These are phyloP conservation scores for Lottia gigantea DNA, from an alignment of 2,888 invertebrate species.

Conservation along the genomic window DNA sequence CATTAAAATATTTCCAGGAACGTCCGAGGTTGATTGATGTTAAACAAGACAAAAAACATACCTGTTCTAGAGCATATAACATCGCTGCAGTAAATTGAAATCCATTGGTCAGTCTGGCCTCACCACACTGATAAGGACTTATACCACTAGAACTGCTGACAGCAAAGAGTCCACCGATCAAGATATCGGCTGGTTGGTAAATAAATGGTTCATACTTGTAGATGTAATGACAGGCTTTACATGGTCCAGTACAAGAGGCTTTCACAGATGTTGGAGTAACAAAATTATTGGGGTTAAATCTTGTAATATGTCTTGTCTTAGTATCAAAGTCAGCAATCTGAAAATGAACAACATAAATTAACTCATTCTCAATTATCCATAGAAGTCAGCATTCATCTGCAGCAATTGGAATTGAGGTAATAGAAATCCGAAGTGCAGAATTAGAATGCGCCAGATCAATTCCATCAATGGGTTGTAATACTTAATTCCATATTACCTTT, in stretches of 20 bases:
- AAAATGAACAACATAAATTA: too few species aligned
- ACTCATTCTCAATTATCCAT: too few species aligned
- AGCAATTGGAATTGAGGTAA: too few species aligned
- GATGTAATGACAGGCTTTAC: constrained; percentile 53
- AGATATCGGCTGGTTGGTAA: constrained; percentile 43
- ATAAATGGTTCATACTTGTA: constrained; percentile 38
- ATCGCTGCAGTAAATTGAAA: constrained; percentile 52
- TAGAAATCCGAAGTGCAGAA: too few species aligned
- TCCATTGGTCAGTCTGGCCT: constrained; percentile 40
- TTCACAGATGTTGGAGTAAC: constrained; percentile 20
- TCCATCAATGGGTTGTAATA: too few species aligned
- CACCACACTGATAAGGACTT: constrained; percentile 48
- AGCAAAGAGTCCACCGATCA: constrained; percentile 52
- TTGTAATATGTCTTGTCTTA: constrained; percentile 23
- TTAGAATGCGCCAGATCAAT: too few species aligned
- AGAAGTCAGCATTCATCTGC: too few species aligned
- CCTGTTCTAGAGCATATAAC: constrained; percentile 44
- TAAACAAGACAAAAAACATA: constrained; percentile 11
- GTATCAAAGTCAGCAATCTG: constrained; percentile 48
- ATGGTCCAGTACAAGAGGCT: constrained; percentile 38
- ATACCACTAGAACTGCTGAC: constrained; percentile 40
- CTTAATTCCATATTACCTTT: too few species aligned
- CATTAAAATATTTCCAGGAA: too few species aligned
- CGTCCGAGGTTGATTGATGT: too few species aligned
- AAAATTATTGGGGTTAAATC: constrained; percentile 20